Evolutionary conservation across 2,113 vertebrate species (phyloP).

Genomic region (Orientallactaga bullata): DNA sequence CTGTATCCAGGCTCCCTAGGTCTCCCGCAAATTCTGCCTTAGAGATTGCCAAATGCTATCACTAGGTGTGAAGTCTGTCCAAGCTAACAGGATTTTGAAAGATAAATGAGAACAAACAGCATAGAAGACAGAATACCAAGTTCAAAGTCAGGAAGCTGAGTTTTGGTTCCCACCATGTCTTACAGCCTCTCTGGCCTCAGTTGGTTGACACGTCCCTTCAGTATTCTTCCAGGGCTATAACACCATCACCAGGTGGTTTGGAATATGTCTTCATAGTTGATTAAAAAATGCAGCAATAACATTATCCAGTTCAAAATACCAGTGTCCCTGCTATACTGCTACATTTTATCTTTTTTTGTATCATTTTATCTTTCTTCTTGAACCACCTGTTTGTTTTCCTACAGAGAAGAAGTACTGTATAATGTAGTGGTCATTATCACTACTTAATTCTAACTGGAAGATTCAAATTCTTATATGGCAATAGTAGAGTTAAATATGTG

Average conservation of each 20-base stretch:
- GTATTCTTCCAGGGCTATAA: neutral
- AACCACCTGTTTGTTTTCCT: neutral
- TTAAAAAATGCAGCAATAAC: neutral
- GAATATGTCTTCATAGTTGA: neutral
- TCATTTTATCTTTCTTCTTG: neutral
- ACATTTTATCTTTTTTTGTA: slow-evolving; percentile 25
- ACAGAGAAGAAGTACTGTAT: neutral
- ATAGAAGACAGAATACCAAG: neutral
- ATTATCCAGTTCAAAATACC: neutral
- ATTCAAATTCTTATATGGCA: neutral
- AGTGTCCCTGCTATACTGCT: neutral
- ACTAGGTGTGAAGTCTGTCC: neutral
- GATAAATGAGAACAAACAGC: slow-evolving; percentile 24
- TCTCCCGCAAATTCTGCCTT: neutral
- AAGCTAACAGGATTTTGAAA: neutral
- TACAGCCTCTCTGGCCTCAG: neutral
- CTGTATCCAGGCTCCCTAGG: neutral
- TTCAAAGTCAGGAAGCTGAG: neutral
- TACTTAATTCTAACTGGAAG: neutral
- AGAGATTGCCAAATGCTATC: neutral
- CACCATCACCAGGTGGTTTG: neutral
- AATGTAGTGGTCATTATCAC: neutral
- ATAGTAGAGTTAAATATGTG: neutral
- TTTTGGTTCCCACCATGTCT: neutral
- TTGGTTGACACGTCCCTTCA: neutral